Conservation (phyloP, 2,113 vertebrate species). For the Elanoides forficatus region DNA sequence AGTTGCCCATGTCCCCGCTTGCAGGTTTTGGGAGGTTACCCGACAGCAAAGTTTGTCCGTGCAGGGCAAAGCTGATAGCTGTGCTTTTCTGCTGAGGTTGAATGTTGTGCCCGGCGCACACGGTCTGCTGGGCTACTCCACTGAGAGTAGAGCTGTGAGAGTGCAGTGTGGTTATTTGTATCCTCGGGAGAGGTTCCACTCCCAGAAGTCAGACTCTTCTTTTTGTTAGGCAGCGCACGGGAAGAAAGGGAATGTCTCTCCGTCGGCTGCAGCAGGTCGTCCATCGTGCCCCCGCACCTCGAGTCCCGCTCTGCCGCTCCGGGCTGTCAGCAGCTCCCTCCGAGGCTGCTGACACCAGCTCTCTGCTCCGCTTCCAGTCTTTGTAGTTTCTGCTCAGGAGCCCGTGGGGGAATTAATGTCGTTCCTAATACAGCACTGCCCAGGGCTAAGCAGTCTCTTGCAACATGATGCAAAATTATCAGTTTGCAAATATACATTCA, state of each 20-base stretch:
- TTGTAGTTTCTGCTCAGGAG: neutral
- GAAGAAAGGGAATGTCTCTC: neutral
- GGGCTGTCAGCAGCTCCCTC: neutral
- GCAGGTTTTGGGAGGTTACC: neutral
- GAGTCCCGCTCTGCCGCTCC: neutral
- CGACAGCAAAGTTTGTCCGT: neutral
- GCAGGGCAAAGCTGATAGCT: neutral
- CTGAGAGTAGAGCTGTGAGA: neutral
- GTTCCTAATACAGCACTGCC: constrained; percentile 6
- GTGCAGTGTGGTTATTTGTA: neutral
- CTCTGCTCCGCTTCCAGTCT: neutral
- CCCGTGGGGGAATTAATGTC: neutral
- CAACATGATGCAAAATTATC: constrained; percentile 28
- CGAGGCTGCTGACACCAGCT: neutral
- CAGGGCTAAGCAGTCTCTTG: constrained; percentile 8
- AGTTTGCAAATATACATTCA: constrained; percentile 46
- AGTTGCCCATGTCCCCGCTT: neutral
- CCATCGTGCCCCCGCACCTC: fast-evolving
- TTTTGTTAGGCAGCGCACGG: neutral
- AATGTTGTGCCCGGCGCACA: neutral
- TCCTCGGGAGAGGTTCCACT: neutral
- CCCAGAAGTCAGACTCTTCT: neutral
- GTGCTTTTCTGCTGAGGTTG: neutral
- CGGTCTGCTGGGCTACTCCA: neutral
- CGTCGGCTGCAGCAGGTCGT: neutral